A percentile compares a stretch with the other conserved stretches of the same genome.
These are phyloP conservation scores for Elgaria multicarinata DNA, from an alignment of 2,113 vertebrate genomes.

Conservation along the genomic window DNA sequence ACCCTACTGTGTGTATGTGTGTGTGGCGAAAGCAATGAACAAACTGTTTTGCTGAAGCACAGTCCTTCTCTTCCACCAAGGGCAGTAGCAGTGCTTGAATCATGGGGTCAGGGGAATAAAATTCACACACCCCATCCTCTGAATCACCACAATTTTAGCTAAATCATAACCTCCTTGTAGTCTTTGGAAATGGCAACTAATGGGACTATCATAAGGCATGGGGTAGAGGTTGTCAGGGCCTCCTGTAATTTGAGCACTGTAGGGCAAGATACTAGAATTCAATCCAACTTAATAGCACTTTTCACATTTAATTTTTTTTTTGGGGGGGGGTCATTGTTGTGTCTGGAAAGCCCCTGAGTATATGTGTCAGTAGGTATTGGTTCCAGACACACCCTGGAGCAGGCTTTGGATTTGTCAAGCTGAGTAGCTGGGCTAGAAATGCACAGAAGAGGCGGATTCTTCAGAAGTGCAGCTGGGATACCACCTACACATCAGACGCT, in stretches of 20 bases:
- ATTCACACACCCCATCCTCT: too few relatives aligned
- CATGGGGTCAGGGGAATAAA: too few relatives aligned
- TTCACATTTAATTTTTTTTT: not conserved
- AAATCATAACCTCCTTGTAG: not conserved
- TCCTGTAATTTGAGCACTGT: not conserved
- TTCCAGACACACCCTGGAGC: not conserved
- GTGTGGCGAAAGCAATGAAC: not conserved
- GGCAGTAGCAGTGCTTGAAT: too few relatives aligned
- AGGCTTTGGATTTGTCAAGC: not conserved
- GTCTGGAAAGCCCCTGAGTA: not conserved
- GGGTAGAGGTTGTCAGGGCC: not conserved
- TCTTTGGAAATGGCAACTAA: not conserved
- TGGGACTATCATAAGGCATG: not conserved
- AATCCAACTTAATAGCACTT: not conserved
- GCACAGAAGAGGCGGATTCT: not conserved
- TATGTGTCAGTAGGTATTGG: not conserved
- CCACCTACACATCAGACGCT: not conserved
- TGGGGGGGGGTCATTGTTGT: not conserved
- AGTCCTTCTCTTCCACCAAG: not conserved
- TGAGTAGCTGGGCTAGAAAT: not conserved
- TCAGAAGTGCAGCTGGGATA: not conserved
- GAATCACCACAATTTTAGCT: not conserved
- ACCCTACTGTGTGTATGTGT: not conserved
- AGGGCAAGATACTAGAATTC: not conserved
- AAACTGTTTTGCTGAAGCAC: not conserved